These are phyloP conservation scores for Lepidocyrtinus sp. DNA, from an alignment of 2,888 invertebrate genomes.

Conservation along the genomic window DNA sequence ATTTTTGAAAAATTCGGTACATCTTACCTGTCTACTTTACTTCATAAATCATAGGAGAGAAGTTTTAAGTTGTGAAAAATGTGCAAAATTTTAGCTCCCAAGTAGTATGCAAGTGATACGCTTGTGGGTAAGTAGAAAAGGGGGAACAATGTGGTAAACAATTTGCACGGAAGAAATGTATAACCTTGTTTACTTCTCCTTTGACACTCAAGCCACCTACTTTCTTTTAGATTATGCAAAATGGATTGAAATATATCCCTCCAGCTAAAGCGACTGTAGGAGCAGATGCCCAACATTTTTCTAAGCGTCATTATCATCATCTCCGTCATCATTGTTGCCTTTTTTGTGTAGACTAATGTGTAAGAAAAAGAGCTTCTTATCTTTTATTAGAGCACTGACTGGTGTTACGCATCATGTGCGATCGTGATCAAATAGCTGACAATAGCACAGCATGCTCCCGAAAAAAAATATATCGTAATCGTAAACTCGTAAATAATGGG, in stretches of 20 bases:
- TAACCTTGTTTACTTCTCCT: no score
- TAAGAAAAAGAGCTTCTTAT: conserved; percentile 59
- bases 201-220: neutral
- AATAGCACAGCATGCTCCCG: conserved; percentile 61
- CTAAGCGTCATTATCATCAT: conserved; percentile 26
- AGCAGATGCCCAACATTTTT: neutral
- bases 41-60: no score
- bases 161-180: no score
- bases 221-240: neutral
- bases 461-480: conserved; percentile 49
- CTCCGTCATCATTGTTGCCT: conserved; percentile 51
- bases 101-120: no score
- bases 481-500: conserved; percentile 63
- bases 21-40: no score
- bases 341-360: conserved; percentile 54
- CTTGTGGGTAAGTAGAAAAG: no score
- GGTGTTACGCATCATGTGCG: conserved; percentile 63
- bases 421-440: conserved; percentile 63
- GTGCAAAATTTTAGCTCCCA: no score
- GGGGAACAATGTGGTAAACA: no score
- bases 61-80: no score
- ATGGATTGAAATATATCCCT: conserved; percentile 13
- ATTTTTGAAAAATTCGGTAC: no score
- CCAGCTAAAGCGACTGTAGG: neutral
- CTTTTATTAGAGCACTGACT: conserved; percentile 61